Percentiles rank a stretch among this genome's conserved stretches.
phyloP scores from a whole-genome alignment of 2,113 vertebrate genomes.

The Tetraodon nigroviridis region DNA sequence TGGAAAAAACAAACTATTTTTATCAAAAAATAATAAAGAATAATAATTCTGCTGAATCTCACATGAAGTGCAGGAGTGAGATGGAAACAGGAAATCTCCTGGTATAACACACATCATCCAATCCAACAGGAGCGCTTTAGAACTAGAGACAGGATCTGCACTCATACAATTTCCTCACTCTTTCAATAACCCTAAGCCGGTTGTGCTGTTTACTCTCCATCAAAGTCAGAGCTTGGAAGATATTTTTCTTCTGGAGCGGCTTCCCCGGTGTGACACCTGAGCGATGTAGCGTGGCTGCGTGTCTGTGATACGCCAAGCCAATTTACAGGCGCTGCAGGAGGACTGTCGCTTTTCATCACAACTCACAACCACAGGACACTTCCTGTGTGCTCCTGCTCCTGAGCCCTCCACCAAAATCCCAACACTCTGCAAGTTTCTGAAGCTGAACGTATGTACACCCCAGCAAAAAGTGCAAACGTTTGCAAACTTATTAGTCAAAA shows the following conservation, averaged over 20 bases:
- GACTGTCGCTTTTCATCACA: constrained; percentile 70
- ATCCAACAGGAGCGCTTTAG: constrained; percentile 22
- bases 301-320: constrained; percentile 74
- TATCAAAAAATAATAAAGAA: not conserved
- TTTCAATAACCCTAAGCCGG: constrained; percentile 61
- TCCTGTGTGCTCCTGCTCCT: constrained; percentile 45
- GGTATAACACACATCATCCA: constrained; percentile 24
- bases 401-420: constrained; percentile 40
- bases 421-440: constrained; percentile 38
- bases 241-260: constrained; percentile 66
- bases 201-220: constrained; percentile 66
- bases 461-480: too few relatives aligned
- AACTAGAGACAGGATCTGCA: constrained; percentile 33
- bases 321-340: constrained; percentile 71
- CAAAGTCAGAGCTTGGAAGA: constrained; percentile 69
- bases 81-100: constrained; percentile 16
- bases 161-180: constrained; percentile 54
- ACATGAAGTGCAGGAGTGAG: constrained; percentile 9
- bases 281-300: constrained; percentile 70
- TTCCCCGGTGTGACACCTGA: constrained; percentile 73
- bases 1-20: constrained; percentile 3
- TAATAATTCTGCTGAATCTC: not conserved
- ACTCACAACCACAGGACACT: constrained; percentile 68
- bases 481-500: too few relatives aligned
- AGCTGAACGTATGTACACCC: too few relatives aligned